Percentiles rank a stretch among this genome's conserved stretches.
Evolutionary conservation across 2,797 vertebrate genomes (phyloP).

Genomic region (Malacoctenus gilli): DNA sequence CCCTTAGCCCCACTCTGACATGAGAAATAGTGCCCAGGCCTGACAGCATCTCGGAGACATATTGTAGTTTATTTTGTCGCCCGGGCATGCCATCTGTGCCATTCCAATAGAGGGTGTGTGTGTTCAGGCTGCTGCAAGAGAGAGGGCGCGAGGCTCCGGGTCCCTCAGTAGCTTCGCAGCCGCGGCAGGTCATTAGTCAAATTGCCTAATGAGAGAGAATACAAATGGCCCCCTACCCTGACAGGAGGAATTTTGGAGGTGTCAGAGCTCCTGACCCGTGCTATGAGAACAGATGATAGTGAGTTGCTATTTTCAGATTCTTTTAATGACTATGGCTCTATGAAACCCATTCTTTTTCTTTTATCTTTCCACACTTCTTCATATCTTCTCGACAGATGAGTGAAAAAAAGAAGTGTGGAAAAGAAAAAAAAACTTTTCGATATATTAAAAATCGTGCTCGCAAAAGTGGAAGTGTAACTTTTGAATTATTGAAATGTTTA

Average conservation of each 20-base stretch:
- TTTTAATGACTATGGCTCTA: constrained; percentile 85
- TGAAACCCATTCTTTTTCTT: constrained; percentile 79
- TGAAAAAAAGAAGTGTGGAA: constrained; percentile 1
- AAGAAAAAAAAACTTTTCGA: constrained; percentile 48
- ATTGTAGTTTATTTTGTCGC: constrained; percentile 82
- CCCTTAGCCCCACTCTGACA: constrained; percentile 70
- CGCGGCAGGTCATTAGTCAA: constrained; percentile 81
- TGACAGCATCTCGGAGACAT: constrained; percentile 82
- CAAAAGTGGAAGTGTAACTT: constrained; percentile 63
- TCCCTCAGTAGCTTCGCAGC: constrained; percentile 78
- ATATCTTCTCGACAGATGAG: constrained; percentile 61
- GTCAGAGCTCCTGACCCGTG: constrained; percentile 83
- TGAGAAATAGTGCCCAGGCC: constrained; percentile 79
- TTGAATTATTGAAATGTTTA: constrained; percentile 75
- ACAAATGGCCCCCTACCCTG: constrained; percentile 79
- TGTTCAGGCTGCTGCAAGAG: constrained; percentile 75
- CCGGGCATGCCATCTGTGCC: constrained; percentile 86
- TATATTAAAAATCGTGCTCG: constrained; percentile 48
- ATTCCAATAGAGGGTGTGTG: constrained; percentile 74
- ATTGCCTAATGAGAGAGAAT: constrained; percentile 84
- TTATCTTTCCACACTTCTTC: constrained; percentile 68
- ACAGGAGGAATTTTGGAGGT: constrained; percentile 86
- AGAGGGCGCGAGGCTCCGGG: constrained; percentile 71
- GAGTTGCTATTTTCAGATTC: constrained; percentile 86
- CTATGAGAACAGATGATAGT: constrained; percentile 87